Conservation (phyloP, 1,140 invertebrate species). For the Halotydeus destructor region DNA sequence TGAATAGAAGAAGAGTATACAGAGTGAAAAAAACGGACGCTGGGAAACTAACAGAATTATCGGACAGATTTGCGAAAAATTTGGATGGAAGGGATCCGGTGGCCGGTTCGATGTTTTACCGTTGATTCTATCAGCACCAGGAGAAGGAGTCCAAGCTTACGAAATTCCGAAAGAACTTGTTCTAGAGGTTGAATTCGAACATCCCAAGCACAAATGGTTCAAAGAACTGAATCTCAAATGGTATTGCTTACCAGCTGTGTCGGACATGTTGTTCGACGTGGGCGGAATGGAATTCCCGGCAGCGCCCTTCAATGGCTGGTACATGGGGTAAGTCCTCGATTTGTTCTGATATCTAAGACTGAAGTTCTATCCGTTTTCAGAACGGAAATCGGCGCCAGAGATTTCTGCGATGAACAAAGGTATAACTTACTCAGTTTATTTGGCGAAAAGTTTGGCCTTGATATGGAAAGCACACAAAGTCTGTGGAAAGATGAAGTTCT, state of each 20-base stretch:
- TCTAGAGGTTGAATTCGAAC: slow-evolving; percentile 19
- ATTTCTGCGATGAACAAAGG: slow-evolving; percentile 22
- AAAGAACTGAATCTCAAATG: slow-evolving; percentile 20
- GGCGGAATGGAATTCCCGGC: slow-evolving; percentile 23
- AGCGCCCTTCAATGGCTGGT: slow-evolving; percentile 24
- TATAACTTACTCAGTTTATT: slow-evolving; percentile 21
- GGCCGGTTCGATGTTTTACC: slow-evolving; percentile 22
- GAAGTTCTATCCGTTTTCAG: no score
- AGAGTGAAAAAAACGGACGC: slow-evolving; percentile 21
- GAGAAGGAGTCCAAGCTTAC: slow-evolving; percentile 21
- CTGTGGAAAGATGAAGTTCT: slow-evolving; percentile 24
- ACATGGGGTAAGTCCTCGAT: no score
- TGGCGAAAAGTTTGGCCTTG: slow-evolving; percentile 20
- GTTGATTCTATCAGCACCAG: slow-evolving; percentile 20
- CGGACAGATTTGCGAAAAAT: slow-evolving; percentile 21
- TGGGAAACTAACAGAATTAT: slow-evolving; percentile 23
- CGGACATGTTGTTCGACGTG: slow-evolving; percentile 22
- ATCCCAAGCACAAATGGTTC: slow-evolving; percentile 23
- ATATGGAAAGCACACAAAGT: slow-evolving; percentile 18
- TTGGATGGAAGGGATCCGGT: slow-evolving; percentile 21
- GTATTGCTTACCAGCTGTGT: slow-evolving; percentile 23
- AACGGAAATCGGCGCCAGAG: slow-evolving; percentile 23
- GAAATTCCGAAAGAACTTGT: slow-evolving; percentile 23
- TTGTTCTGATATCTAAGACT: no score
- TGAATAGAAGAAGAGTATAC: slow-evolving; percentile 22